Evolutionary conservation across 2,113 vertebrate genomes (phyloP).

Genomic region (Agapornis roseicollis): DNA sequence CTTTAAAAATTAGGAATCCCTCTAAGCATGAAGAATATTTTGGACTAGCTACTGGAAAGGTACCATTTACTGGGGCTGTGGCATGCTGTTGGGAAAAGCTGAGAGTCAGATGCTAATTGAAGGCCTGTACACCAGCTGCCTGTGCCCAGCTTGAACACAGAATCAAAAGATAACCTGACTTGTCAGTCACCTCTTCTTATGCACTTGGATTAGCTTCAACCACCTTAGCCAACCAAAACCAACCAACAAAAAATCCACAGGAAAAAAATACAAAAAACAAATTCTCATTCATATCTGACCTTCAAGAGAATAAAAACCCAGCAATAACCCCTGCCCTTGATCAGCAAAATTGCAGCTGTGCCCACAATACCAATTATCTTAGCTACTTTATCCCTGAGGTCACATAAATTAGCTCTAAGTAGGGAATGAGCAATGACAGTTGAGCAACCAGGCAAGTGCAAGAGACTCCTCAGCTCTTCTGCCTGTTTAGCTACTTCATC

Average conservation of each 20-base stretch:
- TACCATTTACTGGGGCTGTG: background rate
- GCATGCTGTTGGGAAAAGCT: background rate
- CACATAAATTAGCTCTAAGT: background rate
- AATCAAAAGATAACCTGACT: background rate
- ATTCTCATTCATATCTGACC: background rate
- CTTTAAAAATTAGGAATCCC: background rate
- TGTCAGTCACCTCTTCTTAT: background rate
- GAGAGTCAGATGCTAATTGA: background rate
- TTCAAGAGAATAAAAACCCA: background rate
- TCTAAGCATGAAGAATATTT: background rate
- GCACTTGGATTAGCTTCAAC: background rate
- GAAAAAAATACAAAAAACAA: background rate
- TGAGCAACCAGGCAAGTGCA: background rate
- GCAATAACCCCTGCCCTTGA: background rate
- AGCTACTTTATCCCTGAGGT: background rate
- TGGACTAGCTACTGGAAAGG: background rate
- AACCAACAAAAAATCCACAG: background rate
- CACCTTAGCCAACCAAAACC: background rate
- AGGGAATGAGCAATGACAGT: background rate
- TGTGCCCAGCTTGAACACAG: accelerated
- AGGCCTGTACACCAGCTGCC: accelerated
- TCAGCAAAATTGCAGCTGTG: background rate
- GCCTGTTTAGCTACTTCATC: background rate
- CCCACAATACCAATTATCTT: background rate
- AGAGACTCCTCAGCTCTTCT: background rate